Evolutionary conservation across 2,888 invertebrate genomes (phyloP).

Genomic region (Periphyllus acericola): DNA sequence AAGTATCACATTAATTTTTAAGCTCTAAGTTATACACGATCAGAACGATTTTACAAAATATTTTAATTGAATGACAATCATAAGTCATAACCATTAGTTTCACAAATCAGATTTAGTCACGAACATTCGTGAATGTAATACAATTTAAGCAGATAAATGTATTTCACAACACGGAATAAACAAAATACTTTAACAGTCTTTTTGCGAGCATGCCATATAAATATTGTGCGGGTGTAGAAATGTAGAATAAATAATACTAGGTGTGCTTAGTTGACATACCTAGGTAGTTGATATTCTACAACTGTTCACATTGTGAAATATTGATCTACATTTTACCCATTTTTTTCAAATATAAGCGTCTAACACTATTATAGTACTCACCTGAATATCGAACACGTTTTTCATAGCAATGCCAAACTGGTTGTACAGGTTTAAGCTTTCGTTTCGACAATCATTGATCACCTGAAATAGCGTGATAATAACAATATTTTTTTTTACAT

Average conservation of each 20-base stretch:
- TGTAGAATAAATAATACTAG: slow-evolving; percentile 1
- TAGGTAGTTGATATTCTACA: slow-evolving; percentile 3
- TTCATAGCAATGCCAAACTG: slow-evolving; percentile 85
- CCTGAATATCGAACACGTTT: slow-evolving; percentile 92
- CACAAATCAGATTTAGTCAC: slow-evolving; percentile 33
- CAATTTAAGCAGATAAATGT: slow-evolving; percentile 34
- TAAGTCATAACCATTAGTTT: slow-evolving; percentile 13
- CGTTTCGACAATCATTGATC: slow-evolving; percentile 92
- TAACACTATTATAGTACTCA: slow-evolving; percentile 65
- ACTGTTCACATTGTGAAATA: neutral
- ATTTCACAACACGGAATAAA: slow-evolving; percentile 11
- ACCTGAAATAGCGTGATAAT: slow-evolving; percentile 70
- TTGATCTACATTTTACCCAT: neutral
- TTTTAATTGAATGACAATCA: slow-evolving; percentile 19
- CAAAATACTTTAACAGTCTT: neutral
- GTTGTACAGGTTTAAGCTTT: slow-evolving; percentile 85
- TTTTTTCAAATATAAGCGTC: neutral
- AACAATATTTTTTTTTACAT: neutral
- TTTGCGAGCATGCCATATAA: slow-evolving; percentile 1
- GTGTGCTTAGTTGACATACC: slow-evolving; percentile 33
- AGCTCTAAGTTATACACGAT: neutral
- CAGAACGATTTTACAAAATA: slow-evolving; percentile 8
- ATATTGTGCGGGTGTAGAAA: slow-evolving; percentile 4
- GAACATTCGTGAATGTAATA: slow-evolving; percentile 39
- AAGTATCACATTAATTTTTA: neutral